phyloP scores from a whole-genome alignment of 2,113 vertebrate species.

The Pao palembangensis region DNA sequence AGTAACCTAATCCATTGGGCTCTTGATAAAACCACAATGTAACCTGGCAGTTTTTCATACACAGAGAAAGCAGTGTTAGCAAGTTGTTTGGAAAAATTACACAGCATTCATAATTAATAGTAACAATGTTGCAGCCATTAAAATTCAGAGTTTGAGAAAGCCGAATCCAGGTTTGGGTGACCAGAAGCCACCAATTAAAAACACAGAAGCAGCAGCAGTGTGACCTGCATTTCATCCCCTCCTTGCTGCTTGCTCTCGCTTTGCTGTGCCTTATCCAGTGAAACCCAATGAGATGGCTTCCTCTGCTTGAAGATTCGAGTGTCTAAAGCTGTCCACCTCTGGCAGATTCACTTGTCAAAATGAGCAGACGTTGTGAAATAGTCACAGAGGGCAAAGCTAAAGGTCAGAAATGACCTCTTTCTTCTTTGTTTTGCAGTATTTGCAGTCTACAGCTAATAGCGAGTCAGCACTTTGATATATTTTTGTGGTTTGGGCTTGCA shows the following conservation, averaged over 20 bases:
- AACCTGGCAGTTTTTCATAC: slow-evolving; percentile 13
- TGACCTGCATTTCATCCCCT: not conserved
- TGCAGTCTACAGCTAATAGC: not conserved
- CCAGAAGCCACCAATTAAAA: too few relatives aligned
- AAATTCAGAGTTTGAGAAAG: too few relatives aligned
- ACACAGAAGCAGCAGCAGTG: not conserved
- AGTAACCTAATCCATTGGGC: slow-evolving; percentile 55
- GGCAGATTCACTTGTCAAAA: slow-evolving; percentile 59
- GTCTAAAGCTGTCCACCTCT: slow-evolving; percentile 50
- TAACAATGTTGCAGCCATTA: too few relatives aligned
- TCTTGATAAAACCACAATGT: slow-evolving; percentile 40
- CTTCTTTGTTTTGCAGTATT: not conserved
- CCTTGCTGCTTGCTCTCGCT: slow-evolving; percentile 31
- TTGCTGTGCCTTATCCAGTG: slow-evolving; percentile 26
- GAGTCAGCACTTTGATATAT: not conserved
- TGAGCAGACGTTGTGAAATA: slow-evolving; percentile 56
- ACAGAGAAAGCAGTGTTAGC: not conserved
- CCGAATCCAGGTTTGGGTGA: too few relatives aligned
- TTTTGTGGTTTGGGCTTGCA: too few relatives aligned
- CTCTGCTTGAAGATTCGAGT: slow-evolving; percentile 66
- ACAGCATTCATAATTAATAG: too few relatives aligned
- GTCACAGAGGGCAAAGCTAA: slow-evolving; percentile 47
- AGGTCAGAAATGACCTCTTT: slow-evolving; percentile 45
- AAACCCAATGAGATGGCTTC: slow-evolving; percentile 57
- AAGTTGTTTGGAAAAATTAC: not conserved